Percentiles rank a stretch among this genome's conserved stretches.
These are phyloP conservation scores for Vulpes ferrilata DNA, from an alignment of 2,113 vertebrate species.

Conservation along the genomic window DNA sequence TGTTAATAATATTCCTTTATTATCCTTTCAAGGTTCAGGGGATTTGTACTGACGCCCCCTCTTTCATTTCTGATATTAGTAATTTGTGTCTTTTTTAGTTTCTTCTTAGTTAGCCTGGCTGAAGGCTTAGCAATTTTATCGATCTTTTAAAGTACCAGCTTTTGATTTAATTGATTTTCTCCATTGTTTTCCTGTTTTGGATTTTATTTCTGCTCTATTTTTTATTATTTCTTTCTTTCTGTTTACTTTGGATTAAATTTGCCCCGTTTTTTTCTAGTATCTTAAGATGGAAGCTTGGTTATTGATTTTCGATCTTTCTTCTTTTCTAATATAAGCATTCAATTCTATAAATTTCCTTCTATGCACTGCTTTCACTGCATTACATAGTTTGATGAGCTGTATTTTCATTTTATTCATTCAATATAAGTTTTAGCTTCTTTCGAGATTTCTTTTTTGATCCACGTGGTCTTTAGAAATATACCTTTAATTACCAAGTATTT, in stretches of 20 bases:
- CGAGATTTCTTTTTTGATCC: neutral
- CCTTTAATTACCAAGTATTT: neutral
- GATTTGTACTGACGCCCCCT: neutral
- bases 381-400: neutral
- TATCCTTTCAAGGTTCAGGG: neutral
- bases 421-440: neutral
- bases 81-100: neutral
- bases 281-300: neutral
- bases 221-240: neutral
- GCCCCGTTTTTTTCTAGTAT: no score
- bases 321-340: neutral
- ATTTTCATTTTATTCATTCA: neutral
- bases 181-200: neutral
- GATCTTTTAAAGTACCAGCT: neutral
- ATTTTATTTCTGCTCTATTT: neutral
- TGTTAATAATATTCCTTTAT: neutral
- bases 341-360: neutral
- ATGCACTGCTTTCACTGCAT: neutral
- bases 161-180: neutral
- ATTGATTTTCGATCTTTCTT: neutral
- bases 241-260: neutral
- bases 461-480: neutral
- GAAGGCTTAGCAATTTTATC: neutral
- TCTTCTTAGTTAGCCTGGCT: neutral
- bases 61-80: neutral